Evolutionary conservation across 2,888 invertebrate species (phyloP).

Genomic region (Sphecodes monilicornis): DNA sequence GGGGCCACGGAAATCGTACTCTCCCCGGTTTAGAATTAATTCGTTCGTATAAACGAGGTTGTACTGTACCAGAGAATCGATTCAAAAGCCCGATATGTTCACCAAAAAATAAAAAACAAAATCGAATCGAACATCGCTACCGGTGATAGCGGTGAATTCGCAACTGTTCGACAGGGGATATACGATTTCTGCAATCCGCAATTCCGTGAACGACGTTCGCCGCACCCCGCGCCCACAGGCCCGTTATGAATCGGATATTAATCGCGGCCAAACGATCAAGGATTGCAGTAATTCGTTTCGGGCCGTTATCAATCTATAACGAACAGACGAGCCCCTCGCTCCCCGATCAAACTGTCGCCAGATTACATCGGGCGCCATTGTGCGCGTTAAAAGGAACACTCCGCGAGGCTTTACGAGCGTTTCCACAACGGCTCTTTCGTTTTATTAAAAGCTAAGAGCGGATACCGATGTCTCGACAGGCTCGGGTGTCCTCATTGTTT

Average conservation of each 20-base stretch:
- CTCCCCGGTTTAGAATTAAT: neutral
- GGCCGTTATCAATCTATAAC: slow-evolving; percentile 53
- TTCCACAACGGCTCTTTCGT: slow-evolving; percentile 34
- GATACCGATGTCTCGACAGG: neutral
- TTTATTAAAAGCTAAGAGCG: slow-evolving; percentile 48
- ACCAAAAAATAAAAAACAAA: neutral
- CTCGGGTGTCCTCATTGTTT: slow-evolving; percentile 25
- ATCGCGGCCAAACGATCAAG: slow-evolving; percentile 56
- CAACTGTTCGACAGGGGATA: neutral
- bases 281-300: slow-evolving; percentile 55
- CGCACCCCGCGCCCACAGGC: neutral
- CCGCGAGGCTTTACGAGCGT: slow-evolving; percentile 26
- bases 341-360: slow-evolving; percentile 36
- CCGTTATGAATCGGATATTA: slow-evolving; percentile 61
- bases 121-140: neutral
- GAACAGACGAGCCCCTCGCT: slow-evolving; percentile 27
- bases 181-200: slow-evolving; percentile 52
- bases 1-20: too few relatives aligned
- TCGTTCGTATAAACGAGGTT: neutral
- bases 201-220: slow-evolving; percentile 26
- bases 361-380: slow-evolving; percentile 32
- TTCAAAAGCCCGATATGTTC: neutral
- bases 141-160: slow-evolving; percentile 16
- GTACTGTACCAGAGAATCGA: neutral
- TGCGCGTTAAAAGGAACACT: slow-evolving; percentile 18